Evolutionary conservation across 2,113 vertebrate species (phyloP).

Genomic region (Antechinus flavipes): DNA sequence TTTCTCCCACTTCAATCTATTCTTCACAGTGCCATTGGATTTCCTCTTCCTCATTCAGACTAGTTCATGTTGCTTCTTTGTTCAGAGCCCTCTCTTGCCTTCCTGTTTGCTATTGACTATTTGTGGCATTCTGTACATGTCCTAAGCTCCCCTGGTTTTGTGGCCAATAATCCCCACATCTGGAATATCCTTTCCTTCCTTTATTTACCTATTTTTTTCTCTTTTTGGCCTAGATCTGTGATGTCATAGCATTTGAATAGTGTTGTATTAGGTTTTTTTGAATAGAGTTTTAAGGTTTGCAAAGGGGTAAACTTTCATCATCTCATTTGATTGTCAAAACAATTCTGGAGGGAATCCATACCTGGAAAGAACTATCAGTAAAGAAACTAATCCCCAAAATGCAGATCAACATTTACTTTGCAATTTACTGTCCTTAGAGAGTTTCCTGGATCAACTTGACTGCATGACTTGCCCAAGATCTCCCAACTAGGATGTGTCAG

Average conservation of each 20-base stretch:
- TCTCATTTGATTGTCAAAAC: neutral
- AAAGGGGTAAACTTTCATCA: neutral
- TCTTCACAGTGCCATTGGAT: neutral
- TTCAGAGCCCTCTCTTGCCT: neutral
- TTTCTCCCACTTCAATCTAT: neutral
- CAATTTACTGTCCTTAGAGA: neutral
- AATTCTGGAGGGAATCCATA: neutral
- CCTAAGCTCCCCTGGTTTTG: neutral
- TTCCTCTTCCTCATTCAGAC: neutral
- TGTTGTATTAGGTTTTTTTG: neutral
- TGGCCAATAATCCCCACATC: neutral
- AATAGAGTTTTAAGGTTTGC: neutral
- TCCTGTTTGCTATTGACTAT: neutral
- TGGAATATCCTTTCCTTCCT: neutral
- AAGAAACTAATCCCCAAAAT: neutral
- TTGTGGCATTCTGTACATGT: neutral
- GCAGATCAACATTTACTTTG: neutral
- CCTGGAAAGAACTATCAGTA: neutral
- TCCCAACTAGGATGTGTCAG: neutral
- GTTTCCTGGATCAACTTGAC: neutral
- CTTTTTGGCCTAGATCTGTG: neutral
- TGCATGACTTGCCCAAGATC: neutral
- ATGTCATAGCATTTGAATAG: neutral
- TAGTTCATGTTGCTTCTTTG: neutral
- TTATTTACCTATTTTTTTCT: neutral